Evolutionary conservation across 2,888 invertebrate species (phyloP).

Genomic region (Pimpla rufipes): DNA sequence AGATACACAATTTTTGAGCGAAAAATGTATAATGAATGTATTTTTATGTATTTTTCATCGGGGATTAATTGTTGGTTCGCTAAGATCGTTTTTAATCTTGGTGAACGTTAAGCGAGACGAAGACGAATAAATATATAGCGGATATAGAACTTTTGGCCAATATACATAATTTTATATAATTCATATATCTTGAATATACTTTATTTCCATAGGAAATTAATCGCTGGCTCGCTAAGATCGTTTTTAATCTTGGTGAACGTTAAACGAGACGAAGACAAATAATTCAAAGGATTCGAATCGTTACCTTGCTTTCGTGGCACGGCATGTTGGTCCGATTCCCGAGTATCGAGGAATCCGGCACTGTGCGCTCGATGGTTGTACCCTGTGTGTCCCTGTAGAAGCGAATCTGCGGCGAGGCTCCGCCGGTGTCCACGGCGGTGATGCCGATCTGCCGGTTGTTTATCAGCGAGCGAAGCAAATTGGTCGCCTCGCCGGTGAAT

Average conservation of each 20-base stretch:
- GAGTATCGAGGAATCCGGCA: constrained; percentile 81
- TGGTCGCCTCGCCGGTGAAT: constrained; percentile 89
- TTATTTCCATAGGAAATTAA: no score
- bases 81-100: no score
- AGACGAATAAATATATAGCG: no score
- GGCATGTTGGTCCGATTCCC: constrained; percentile 83
- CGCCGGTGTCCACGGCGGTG: constrained; percentile 85
- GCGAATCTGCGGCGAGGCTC: constrained; percentile 86
- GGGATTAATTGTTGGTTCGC: no score
- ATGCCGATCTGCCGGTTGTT: constrained; percentile 91
- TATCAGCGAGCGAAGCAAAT: constrained; percentile 91
- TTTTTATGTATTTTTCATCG: no score
- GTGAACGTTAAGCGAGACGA: not conserved
- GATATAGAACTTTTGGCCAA: no score
- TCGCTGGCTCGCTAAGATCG: no score
- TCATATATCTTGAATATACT: no score
- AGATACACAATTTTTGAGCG: no score
- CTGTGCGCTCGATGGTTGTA: constrained; percentile 87
- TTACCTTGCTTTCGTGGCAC: constrained; percentile 82
- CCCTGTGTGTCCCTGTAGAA: constrained; percentile 87
- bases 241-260: not conserved
- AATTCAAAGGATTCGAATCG: not conserved
- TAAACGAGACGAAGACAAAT: not conserved
- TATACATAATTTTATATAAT: no score
- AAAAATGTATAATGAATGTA: no score